A percentile compares a stretch with the other conserved stretches of the same genome.
These are phyloP conservation scores for Pagetopsis macropterus DNA, from an alignment of 2,797 vertebrate species.

Conservation along the genomic window DNA sequence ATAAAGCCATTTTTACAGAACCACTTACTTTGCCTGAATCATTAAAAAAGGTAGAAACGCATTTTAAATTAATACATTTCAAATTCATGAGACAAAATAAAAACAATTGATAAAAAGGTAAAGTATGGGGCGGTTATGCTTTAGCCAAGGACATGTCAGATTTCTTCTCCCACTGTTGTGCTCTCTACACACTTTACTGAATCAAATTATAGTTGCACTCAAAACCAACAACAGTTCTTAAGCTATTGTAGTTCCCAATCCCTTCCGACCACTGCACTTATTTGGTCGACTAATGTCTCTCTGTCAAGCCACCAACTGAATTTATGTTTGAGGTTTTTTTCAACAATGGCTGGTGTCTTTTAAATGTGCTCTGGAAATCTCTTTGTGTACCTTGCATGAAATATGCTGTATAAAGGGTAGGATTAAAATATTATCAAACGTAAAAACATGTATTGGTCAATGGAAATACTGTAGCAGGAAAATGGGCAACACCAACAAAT, in stretches of 20 bases:
- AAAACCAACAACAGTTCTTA: not conserved
- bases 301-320: not conserved
- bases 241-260: not conserved
- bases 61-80: constrained; percentile 16
- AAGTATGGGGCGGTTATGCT: not conserved
- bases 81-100: not conserved
- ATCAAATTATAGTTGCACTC: not conserved
- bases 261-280: not conserved
- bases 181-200: not conserved
- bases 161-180: not conserved
- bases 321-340: not conserved
- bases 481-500: not conserved
- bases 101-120: not conserved
- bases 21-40: constrained; percentile 8
- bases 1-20: constrained; percentile 8
- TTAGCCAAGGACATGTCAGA: not conserved
- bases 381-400: not conserved
- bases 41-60: not conserved
- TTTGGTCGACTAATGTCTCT: not conserved
- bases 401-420: not conserved
- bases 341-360: not conserved
- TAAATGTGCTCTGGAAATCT: not conserved
- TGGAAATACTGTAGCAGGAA: not conserved
- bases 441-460: not conserved
- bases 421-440: not conserved